phyloP scores from a whole-genome alignment of 2,888 invertebrate species.

The Macrophya annulata region DNA sequence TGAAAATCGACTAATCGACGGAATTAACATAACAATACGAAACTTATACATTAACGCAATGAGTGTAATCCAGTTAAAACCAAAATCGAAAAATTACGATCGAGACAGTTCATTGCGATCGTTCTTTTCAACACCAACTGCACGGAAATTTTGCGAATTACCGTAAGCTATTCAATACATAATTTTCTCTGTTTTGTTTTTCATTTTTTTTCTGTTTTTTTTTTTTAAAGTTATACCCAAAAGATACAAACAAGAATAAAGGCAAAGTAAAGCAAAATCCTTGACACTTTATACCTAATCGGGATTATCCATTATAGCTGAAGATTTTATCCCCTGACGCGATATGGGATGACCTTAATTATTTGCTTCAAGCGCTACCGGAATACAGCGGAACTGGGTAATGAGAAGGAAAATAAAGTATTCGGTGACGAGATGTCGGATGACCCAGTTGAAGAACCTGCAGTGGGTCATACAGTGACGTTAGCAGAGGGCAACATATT shows the following conservation, averaged over 20 bases:
- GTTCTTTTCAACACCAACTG: background rate
- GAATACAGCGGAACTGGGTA: background rate
- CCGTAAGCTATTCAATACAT: background rate
- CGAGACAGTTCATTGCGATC: background rate
- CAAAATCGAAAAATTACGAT: background rate
- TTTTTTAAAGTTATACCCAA: background rate
- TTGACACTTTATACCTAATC: background rate
- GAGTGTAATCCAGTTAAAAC: background rate
- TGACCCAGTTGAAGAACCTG: slow-evolving; percentile 47
- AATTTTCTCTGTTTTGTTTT: background rate
- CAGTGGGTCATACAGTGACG: slow-evolving; percentile 22
- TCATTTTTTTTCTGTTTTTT: no score
- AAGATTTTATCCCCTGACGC: background rate
- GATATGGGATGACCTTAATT: slow-evolving; percentile 27
- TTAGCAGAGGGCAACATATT: slow-evolving; percentile 54
- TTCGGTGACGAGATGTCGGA: slow-evolving; percentile 36
- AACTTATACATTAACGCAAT: background rate
- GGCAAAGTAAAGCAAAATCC: background rate
- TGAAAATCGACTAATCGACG: background rate
- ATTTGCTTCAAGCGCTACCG: background rate
- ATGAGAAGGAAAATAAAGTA: slow-evolving; percentile 36
- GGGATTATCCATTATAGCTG: background rate
- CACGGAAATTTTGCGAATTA: background rate
- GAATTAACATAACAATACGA: background rate
- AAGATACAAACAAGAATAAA: background rate